Base-by-base conservation (phyloP, 1,140 invertebrate species). In the Hypothenemus hampei region DNA sequence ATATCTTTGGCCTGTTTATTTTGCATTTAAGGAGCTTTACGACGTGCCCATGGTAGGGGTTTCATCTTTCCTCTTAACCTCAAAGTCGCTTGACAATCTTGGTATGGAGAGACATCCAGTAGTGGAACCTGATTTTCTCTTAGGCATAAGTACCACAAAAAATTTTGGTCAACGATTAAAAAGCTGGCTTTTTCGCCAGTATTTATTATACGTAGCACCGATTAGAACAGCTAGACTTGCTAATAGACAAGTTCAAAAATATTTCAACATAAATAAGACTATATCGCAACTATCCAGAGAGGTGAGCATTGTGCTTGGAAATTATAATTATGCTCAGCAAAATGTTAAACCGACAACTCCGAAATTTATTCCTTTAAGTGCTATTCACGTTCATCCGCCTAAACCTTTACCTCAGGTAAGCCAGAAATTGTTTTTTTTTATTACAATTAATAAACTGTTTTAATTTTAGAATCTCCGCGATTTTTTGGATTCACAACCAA, bases 221-320 rank as follows among this genome's bases (percentile, higher is more conserved):
- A 7, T 35, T 1, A 43, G 48, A 31, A 3, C 21, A 8, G 21
- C 0, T 0, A 19, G 35, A 6, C 13, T 2, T 33, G 11, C 41
- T 13, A 21, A 60, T 16, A 5, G 11, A 4, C 43, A 57, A 20
- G 13, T 49, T 4, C 48, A 19, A n/a, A 56, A 48, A 39, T 54
- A 59, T 44, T 59, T 63, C 26, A 29, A 23, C 5, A 43, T 39
- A 2, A 31, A 16, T 3, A 53, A 49, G 21, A 15, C 29, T 3
- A 1, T 24, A 22, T 5, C 58, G 63, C 23, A 63, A n/a, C 22
- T 62, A 7, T 15, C 47, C 15, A 67, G 66, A 23, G 75, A 77
- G 62, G 66, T 76, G 0, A 73, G 73, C 43, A 59, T 83, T 59
- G 43, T 80, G 10, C 71, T 83, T 40, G 50, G 73, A 0, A 78